These are phyloP conservation scores for Labeo calbasu DNA, from an alignment of 2,797 vertebrate genomes.

Conservation along the genomic window DNA sequence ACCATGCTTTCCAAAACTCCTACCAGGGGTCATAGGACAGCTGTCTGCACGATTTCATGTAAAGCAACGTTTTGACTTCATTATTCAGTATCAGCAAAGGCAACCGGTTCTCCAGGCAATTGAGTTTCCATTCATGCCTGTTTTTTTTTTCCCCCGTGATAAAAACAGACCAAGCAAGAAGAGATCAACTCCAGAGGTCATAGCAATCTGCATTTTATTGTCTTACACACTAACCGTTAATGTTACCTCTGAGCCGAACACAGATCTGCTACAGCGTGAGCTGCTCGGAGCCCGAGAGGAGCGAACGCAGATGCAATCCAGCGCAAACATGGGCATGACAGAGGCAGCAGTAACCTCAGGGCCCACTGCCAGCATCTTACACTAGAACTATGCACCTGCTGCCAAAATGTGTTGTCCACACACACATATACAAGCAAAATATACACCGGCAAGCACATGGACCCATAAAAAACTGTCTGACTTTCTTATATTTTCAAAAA, in stretches of 20 bases:
- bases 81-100: slow-evolving; percentile 31
- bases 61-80: slow-evolving; percentile 1
- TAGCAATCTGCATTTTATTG: slow-evolving; percentile 30
- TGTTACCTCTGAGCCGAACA: slow-evolving; percentile 44
- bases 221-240: slow-evolving; percentile 29
- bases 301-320: slow-evolving; percentile 42
- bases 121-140: slow-evolving; percentile 46
- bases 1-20: slow-evolving; percentile 26
- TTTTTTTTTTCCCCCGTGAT: slow-evolving; percentile 33
- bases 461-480: neutral
- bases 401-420: slow-evolving; percentile 41
- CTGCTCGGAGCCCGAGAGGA: slow-evolving; percentile 36
- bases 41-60: neutral
- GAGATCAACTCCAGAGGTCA: slow-evolving; percentile 49
- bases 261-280: slow-evolving; percentile 21
- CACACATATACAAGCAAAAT: slow-evolving; percentile 20
- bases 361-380: slow-evolving; percentile 56
- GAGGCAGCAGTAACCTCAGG: slow-evolving; percentile 54
- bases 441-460: slow-evolving; percentile 8
- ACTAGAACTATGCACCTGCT: slow-evolving; percentile 49
- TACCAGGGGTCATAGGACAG: slow-evolving; percentile 43
- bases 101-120: slow-evolving; percentile 45
- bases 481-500: slow-evolving; percentile 16
- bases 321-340: slow-evolving; percentile 46
- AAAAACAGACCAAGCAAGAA: slow-evolving; percentile 51